Percentiles rank a stretch among this genome's conserved stretches.
phyloP scores from a whole-genome alignment of 2,797 vertebrate species.

The Sorex maritimensis region DNA sequence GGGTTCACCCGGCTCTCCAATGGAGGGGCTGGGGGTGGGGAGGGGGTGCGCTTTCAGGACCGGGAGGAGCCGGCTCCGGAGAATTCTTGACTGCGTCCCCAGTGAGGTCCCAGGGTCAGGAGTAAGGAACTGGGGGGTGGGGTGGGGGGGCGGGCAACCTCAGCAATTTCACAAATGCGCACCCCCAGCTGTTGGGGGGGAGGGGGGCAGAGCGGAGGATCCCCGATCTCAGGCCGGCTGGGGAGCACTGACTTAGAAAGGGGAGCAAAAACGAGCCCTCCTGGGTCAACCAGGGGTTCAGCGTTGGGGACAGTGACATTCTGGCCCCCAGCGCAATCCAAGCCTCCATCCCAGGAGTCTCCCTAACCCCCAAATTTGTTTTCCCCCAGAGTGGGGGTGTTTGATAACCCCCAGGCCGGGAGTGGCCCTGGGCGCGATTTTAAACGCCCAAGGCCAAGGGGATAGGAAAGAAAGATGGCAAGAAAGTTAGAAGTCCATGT shows the following conservation, averaged over 20 bases:
- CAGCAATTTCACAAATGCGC: constrained; percentile 70
- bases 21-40: neutral
- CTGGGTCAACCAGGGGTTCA: neutral
- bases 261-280: neutral
- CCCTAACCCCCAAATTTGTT: neutral
- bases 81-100: constrained; percentile 55
- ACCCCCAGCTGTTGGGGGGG: neutral
- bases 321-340: neutral
- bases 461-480: constrained; percentile 87
- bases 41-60: constrained; percentile 61
- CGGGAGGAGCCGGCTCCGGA: constrained; percentile 67
- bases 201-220: too few species aligned
- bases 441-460: constrained; percentile 85
- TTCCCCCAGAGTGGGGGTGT: neutral
- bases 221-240: too few species aligned
- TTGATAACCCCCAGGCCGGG: constrained; percentile 37
- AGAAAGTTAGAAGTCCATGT: constrained; percentile 94
- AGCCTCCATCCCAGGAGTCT: neutral
- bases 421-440: constrained; percentile 61
- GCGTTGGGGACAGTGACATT: constrained; percentile 25
- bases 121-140: constrained; percentile 59
- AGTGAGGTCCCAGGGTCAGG: constrained; percentile 69
- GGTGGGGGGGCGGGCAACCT: neutral
- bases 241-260: neutral
- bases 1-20: constrained; percentile 77